Evolutionary conservation across 2,797 vertebrate genomes (phyloP).

Genomic region (Scolopax bukidnonensis): DNA sequence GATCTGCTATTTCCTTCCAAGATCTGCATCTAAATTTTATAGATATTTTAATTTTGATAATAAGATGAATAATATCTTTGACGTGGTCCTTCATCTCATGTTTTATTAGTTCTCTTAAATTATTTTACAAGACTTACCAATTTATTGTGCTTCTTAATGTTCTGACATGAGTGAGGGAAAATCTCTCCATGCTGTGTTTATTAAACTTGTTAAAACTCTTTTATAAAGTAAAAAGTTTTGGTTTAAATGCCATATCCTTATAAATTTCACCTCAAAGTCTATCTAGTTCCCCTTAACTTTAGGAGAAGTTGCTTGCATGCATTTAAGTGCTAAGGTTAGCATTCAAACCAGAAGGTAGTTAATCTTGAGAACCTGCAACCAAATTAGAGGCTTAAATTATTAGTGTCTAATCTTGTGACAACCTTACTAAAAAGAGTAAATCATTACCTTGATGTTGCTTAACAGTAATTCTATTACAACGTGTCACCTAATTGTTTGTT

Average conservation of each 20-base stretch:
- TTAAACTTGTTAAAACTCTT: neutral
- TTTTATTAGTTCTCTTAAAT: neutral
- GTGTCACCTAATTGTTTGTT: neutral
- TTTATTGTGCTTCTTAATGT: neutral
- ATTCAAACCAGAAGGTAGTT: neutral
- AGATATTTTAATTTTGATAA: no score
- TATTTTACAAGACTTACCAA: neutral
- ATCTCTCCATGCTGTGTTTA: neutral
- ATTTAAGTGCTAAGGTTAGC: neutral
- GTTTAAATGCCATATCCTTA: neutral
- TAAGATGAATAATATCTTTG: no score
- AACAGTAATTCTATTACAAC: conserved; percentile 17
- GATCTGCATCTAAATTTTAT: neutral
- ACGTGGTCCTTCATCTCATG: neutral
- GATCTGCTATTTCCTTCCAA: neutral
- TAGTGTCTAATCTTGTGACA: neutral
- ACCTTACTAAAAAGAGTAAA: neutral
- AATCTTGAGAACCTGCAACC: neutral
- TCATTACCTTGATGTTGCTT: conserved; percentile 26
- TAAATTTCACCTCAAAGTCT: neutral
- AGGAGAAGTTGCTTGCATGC: neutral
- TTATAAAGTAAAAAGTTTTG: neutral
- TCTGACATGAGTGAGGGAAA: neutral
- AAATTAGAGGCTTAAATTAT: neutral
- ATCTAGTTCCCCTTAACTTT: neutral